Evolutionary conservation across 2,888 invertebrate genomes (phyloP).

Genomic region (Pristionchus exspectatus): DNA sequence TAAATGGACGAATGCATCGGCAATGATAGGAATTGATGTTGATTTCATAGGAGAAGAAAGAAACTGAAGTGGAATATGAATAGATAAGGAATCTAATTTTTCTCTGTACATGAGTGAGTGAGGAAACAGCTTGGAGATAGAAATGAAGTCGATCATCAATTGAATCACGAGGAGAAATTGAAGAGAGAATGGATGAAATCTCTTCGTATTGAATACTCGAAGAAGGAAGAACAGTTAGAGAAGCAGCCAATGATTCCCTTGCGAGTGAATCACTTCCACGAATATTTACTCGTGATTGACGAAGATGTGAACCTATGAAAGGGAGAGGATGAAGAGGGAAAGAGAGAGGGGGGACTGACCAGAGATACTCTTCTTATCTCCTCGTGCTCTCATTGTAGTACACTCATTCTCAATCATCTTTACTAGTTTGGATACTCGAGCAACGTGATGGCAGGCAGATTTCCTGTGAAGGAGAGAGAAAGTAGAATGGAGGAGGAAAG

Average conservation of each 20-base stretch:
- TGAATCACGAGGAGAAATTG: conserved; percentile 63
- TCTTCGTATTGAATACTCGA: neutral
- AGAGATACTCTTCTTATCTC: conserved; percentile 33
- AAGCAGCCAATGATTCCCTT: conserved; percentile 62
- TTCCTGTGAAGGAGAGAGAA: neutral
- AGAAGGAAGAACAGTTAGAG: conserved; percentile 29
- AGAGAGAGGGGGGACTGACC: neutral
- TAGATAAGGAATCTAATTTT: too few relatives aligned
- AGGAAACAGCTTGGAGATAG: conserved; percentile 58
- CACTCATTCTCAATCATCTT: conserved; percentile 51
- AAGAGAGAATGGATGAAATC: conserved; percentile 48
- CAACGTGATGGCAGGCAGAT: conserved; percentile 34
- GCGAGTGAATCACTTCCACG: conserved; percentile 66
- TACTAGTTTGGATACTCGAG: conserved; percentile 15
- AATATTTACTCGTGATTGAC: conserved; percentile 66
- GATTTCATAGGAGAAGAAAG: conserved; percentile 29
- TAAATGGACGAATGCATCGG: conserved; percentile 72
- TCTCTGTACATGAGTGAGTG: conserved; percentile 9
- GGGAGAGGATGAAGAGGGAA: neutral
- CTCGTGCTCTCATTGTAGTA: conserved; percentile 1
- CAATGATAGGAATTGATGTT: conserved; percentile 64
- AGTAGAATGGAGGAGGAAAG: neutral
- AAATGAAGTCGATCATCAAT: conserved; percentile 64
- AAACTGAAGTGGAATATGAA: neutral
- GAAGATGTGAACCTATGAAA: conserved; percentile 53